Evolutionary conservation across 2,113 vertebrate species (phyloP), one percentile per base, ranked within the genome.

Genomic region (Hippocampus mohnikei): DNA sequence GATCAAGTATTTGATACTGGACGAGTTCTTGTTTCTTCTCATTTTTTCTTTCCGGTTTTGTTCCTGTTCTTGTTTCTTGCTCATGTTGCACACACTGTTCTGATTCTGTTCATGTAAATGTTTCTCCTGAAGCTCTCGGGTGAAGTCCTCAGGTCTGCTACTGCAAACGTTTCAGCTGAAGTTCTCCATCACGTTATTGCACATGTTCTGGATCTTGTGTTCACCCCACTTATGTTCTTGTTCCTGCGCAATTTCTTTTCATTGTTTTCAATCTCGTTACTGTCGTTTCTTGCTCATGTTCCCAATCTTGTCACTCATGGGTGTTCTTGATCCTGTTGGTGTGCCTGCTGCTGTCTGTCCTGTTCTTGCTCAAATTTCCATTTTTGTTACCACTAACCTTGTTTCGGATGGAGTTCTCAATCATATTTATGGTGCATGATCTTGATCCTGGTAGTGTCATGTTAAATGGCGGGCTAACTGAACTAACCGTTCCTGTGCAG

Each of bases 401-500:
- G 10, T 55, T 55, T 8, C 53, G 3, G 53, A 21, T 55, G 8
- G 23, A 23, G 53, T 55, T n/a, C 53, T n/a, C 53, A 10, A 52
- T 23, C n/a, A 2, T 23, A 21, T 55, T 37, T 55, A 10, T 10
- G 8, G 21, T 1, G 21, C 21, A 55, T 23, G 52, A 8, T 52
- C 48, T 20, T 6, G 3, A 52, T 21, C 48, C 15, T 52, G 48
- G 6, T 21, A 37, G 7, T 12, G 46, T 48, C 5, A 18, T 20
- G 15, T 50, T 20, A 18, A 50, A 20, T 50, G 46, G 20, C 6
- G 18, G 8, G 50, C 20, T n/a, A 52, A n/a, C 50, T 8, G 1
- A 20, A 8, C 50, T 25, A 20, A 8, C 50, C 13, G 23, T 25
- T 58, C 55, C 12, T 64, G 48, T 63, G 8, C 87, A 98, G 97